Evolutionary conservation across 2,797 vertebrate genomes (phyloP).

Genomic region (Coregonus suidteri): DNA sequence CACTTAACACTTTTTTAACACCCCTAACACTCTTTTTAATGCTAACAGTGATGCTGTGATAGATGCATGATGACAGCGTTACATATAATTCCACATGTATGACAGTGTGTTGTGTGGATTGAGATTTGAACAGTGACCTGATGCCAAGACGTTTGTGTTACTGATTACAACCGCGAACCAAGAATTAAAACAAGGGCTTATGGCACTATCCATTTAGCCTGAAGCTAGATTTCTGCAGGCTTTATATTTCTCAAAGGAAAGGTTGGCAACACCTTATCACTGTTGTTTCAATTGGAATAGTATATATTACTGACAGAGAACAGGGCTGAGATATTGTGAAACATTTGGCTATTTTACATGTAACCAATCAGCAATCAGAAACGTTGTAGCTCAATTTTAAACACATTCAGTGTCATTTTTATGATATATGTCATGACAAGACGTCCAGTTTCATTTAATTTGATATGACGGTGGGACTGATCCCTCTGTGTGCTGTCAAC

Average conservation of each 20-base stretch:
- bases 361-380: conserved; percentile 63
- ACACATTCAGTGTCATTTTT: conserved; percentile 41
- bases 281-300: conserved; percentile 62
- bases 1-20: not conserved
- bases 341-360: conserved; percentile 59
- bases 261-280: conserved; percentile 61
- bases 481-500: conserved; percentile 70
- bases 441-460: conserved; percentile 67
- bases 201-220: conserved; percentile 54
- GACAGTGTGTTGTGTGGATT: conserved; percentile 38
- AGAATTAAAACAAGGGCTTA: conserved; percentile 67
- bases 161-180: conserved; percentile 62
- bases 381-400: conserved; percentile 53
- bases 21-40: not conserved
- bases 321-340: conserved; percentile 59
- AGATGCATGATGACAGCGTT: conserved; percentile 37
- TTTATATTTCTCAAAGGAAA: conserved; percentile 48
- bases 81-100: conserved; percentile 37
- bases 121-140: conserved; percentile 40
- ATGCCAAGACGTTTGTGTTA: conserved; percentile 61
- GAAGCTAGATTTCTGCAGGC: conserved; percentile 58
- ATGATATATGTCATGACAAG: conserved; percentile 60
- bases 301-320: conserved; percentile 41
- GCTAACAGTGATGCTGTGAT: not conserved
- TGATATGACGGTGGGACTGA: conserved; percentile 63